Percentiles rank a stretch among this genome's conserved stretches.
These are phyloP conservation scores for Notodonta ziczac DNA, from an alignment of 2,888 invertebrate species.

Conservation along the genomic window DNA sequence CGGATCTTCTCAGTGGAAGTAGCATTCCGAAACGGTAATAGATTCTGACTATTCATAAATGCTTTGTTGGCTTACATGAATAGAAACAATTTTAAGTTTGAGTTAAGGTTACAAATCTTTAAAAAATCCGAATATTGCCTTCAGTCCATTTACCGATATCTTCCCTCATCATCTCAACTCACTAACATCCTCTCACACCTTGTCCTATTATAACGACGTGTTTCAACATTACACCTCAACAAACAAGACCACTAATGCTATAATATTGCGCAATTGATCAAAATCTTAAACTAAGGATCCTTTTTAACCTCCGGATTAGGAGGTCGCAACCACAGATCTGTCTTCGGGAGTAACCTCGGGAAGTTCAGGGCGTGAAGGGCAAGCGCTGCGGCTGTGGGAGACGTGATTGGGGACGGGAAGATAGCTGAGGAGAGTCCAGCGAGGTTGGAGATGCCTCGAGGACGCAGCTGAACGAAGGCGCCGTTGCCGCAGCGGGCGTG, in stretches of 20 bases:
- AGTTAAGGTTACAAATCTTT: no score
- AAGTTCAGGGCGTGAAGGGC: conserved; percentile 73
- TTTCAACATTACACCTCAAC: conserved; percentile 15
- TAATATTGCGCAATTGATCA: conserved; percentile 24
- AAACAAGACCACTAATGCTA: conserved; percentile 16
- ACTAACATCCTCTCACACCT: no score
- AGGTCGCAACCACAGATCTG: conserved; percentile 69
- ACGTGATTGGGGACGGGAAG: conserved; percentile 59
- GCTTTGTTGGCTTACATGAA: no score
- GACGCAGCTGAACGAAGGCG: conserved; percentile 76
- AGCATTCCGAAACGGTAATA: no score
- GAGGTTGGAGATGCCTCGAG: conserved; percentile 48
- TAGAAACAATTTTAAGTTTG: no score
- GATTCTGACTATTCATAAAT: no score
- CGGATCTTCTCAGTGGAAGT: no score
- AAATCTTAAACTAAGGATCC: conserved; percentile 45
- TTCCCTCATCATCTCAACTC: no score
- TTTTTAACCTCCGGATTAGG: conserved; percentile 67
- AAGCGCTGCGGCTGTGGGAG: conserved; percentile 61
- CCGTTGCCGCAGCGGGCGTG: conserved; percentile 80
- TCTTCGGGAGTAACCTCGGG: conserved; percentile 73
- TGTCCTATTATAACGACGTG: conserved; percentile 13
- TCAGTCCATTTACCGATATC: no score
- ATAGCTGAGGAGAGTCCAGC: conserved; percentile 44
- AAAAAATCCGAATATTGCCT: no score